Evolutionary conservation across 2,888 invertebrate genomes (phyloP), one percentile per base, ranked within the genome.

Genomic region (Quadroppia sp.): DNA sequence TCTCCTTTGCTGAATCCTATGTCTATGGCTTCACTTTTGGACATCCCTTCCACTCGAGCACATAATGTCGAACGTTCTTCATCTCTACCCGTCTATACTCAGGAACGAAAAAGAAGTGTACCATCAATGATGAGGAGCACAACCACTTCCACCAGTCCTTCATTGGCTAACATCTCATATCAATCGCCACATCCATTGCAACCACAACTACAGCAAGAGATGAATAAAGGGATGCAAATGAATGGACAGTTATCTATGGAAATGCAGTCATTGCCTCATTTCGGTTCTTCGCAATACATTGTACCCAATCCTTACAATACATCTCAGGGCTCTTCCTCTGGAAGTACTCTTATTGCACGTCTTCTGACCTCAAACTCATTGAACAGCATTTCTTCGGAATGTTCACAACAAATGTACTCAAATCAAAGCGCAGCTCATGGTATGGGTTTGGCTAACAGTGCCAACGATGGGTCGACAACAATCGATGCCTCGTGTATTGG

Each of bases 61-160:
- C 23, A 40, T 20, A 36, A 25, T 28, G 50, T 75, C 40, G 75
- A 75, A 20, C 72, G 75, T n/a, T 75, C 75, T 3, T 25, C 36
- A 20, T 75, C 75, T 20, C 32, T 75, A 48, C 75, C 75, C 53
- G 70, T 73, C 23, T 75, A 67, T 32, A 56, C 40, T 69, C 72
- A 67, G 3, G 64, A 42, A n/a, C 59, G 59, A 17, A n/a, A 40
- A 36, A 67, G 23, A 67, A 11, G 67, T 40, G 67, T 40, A 3
- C 13, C 23, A 2, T 23, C 67, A 36, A 40, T 67, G 40, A n/a
- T 7, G 15, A 36, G 3, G 23, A 67, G 23, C 40, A 9, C 25
- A 6, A 6, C 67, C 15, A 40, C 6, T 23, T 40, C 67, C 9
- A 36, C n/a, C 20, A 40, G 20, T n/a, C 13, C 15, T 67, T 32